Evolutionary conservation across 2,113 vertebrate species (phyloP), one percentile per base, ranked within the genome.

Genomic region (Cheirogaleus medius): DNA sequence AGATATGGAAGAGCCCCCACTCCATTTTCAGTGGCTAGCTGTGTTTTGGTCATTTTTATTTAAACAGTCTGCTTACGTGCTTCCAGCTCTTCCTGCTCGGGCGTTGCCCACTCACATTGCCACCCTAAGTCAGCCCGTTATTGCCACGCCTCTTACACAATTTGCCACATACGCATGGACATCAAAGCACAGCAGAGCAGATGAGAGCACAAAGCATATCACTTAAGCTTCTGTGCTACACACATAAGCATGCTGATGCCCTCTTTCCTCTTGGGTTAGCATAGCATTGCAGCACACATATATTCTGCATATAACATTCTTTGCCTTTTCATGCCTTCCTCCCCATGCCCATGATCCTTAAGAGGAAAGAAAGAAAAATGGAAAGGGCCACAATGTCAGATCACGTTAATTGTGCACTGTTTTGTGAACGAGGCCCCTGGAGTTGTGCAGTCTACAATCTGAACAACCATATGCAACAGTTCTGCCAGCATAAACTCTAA

Each of bases 331-430:
- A 25, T 5, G 23, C 12, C 49, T 58, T 37, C 64, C 60, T 37
- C 18, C 34, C 18, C 44, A 23, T 42, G 68, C 29, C 42, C n/a
- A 4, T 63, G 69, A 80, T 32, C 58, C 39, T 81, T 39, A n/a
- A 64, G 77, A 92, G 37, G 37, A 85, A 81, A 78, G 68, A 89
- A 84, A 92, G 63, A 76, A 87, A 27, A 10, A 18, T n/a, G n/a
- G n/a, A n/a, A n/a, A n/a, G 15, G 3, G 0, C 15, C 34, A 10
- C 5, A n/a, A 63, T 25, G 20, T 13, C 32, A 13, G 64, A 58
- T 23, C 2, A 1, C 23, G 23, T 18, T 76, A 18, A 91, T 1
- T 25, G 29, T 17, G 76, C 42, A 27, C 21, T 21, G 11, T 63
- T 89, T 42, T 73, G 29, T 58, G 39, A 77, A 37, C 37, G 18